These are phyloP conservation scores for Coenonympha glycerion DNA, from an alignment of 2,888 invertebrate genomes.

Conservation along the genomic window DNA sequence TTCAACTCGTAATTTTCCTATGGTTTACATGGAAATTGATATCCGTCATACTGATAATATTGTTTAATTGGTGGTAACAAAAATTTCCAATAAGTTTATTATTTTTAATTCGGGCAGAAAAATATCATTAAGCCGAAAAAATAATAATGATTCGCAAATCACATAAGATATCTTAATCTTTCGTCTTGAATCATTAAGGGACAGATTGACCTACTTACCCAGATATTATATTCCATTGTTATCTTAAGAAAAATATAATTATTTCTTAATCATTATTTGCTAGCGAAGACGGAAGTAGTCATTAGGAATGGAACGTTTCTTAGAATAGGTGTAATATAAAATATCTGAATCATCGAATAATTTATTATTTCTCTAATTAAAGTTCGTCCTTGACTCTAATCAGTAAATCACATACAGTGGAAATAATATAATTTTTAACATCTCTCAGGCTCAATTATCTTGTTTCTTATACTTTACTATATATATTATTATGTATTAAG, in stretches of 20 bases:
- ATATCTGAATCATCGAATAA: not conserved
- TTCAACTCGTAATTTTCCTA: conserved; percentile 3
- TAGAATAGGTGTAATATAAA: not conserved
- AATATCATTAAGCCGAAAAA: too few species aligned
- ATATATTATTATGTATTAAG: too few species aligned
- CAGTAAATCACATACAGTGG: too few species aligned
- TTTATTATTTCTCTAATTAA: not conserved
- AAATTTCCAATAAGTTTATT: too few species aligned
- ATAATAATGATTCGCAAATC: too few species aligned
- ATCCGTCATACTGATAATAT: too few species aligned
- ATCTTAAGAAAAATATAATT: conserved; percentile 4
- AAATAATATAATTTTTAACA: too few species aligned
- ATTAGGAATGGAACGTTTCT: not conserved
- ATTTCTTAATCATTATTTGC: conserved; percentile 1
- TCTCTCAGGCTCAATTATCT: too few species aligned
- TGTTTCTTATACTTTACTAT: too few species aligned
- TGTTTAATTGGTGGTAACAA: not conserved
- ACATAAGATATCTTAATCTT: not conserved
- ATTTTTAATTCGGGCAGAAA: too few species aligned
- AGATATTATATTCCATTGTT: not conserved
- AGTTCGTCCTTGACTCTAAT: not conserved
- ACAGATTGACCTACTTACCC: not conserved
- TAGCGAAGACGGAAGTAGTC: not conserved
- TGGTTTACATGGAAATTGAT: not conserved
- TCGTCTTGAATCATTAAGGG: not conserved